Conservation (phyloP, 2,888 invertebrate species). For the Megaustenia siamemsis region DNA sequence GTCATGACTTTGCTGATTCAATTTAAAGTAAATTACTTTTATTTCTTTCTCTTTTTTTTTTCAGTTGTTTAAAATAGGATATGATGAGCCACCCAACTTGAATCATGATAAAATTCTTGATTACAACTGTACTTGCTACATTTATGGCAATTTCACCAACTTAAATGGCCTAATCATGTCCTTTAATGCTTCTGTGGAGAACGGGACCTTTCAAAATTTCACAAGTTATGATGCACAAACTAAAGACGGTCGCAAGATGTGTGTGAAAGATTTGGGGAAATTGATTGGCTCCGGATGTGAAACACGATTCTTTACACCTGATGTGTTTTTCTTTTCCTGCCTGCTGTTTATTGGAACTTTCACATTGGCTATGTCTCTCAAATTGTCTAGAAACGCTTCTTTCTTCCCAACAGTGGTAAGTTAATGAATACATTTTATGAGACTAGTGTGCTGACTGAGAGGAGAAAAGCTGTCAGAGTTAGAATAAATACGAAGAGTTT, state of each 20-base stretch:
- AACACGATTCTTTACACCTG: slow-evolving; percentile 63
- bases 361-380: slow-evolving; percentile 91
- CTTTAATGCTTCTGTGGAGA: neutral
- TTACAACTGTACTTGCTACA: slow-evolving; percentile 65
- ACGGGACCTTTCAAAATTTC: slow-evolving; percentile 19
- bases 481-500: too few species aligned
- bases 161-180: slow-evolving; percentile 20
- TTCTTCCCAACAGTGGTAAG: slow-evolving; percentile 95
- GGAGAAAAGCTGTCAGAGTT: too few species aligned
- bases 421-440: neutral
- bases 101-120: slow-evolving; percentile 56
- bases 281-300: slow-evolving; percentile 82
- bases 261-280: slow-evolving; percentile 61
- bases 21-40: too few species aligned
- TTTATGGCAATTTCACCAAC: slow-evolving; percentile 27
- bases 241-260: slow-evolving; percentile 53
- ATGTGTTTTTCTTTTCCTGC: slow-evolving; percentile 97
- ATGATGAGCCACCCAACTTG: slow-evolving; percentile 62
- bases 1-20: too few species aligned
- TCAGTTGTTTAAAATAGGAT: slow-evolving; percentile 47
- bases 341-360: slow-evolving; percentile 96
- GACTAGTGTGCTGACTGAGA: too few species aligned
- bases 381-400: slow-evolving; percentile 93
- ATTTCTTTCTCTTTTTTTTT: neutral
- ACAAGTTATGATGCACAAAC: slow-evolving; percentile 18